Base-by-base conservation (phyloP, 2,888 invertebrate genomes). In the Microchrysa polita region DNA sequence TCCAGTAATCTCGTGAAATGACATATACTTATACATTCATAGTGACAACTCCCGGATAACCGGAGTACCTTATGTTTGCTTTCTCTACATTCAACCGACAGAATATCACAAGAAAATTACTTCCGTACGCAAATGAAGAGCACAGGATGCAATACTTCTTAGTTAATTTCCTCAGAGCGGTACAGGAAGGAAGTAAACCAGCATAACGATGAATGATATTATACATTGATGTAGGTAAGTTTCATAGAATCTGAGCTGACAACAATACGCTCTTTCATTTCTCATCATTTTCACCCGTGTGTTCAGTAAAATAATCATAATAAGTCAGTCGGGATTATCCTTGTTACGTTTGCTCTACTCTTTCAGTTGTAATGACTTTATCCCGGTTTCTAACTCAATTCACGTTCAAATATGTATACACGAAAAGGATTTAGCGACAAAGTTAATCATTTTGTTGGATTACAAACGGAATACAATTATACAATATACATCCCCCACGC, bases 51-150 rank as follows among this genome's bases (percentile, higher is more conserved):
- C 48, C 12, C 16, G 12, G 12, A n/a, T 48, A 48, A 48, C 12
- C n/a, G 10, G 48, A 48, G 48, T 48, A n/a, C 48, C 48, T 48
- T 48, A 2, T 34, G 2, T 34, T 7, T 34, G 27, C 27, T 48
- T n/a, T 10, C 48, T n/a, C 48, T n/a, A n/a, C 16, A n/a, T n/a
- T 48, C 14, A 48, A 48, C 5, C 48, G 4, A 12, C 20, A 18
- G n/a, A n/a, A 55, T 18, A 20, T 55, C 65, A 44, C 48, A 34
- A 34, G 65, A 20, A 48, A 65, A 65, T 65, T 65, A 65, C 65
- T 65, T 65, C 65, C 65, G 65, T 22, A 48, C 22, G 65, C 12
- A 44, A 65, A 48, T 65, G 1, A 22, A 22, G 20, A 65, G n/a
- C n/a, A 44, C 44, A 65, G 65, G 48, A 44, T 65, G 44, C 34